Base-by-base conservation (phyloP, 2,888 invertebrate genomes). In the Leptodirus hochenwartii region DNA sequence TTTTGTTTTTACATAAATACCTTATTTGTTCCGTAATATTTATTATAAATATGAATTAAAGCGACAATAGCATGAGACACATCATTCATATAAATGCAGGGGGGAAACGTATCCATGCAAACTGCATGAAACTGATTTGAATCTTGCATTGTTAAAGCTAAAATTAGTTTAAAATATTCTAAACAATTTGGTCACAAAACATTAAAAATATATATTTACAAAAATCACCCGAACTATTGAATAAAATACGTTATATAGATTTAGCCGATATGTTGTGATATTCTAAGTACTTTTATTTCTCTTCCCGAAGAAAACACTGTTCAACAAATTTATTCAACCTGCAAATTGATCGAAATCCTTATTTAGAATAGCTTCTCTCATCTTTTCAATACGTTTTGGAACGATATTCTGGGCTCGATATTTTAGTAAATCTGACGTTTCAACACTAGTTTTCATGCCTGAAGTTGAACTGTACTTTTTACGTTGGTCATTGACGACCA, bases 111-210 rank as follows among this genome's bases (percentile, higher is more conserved):
- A 51, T 96, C 96, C 36, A 88, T 56, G 45, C 87, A 87, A 15
- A 87, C 64, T 0, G 93, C 90, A 62, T 98, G 98, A 46, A 98
- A 77, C 51, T 93, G 87, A 62, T 98, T 96, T 35, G 93, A 93
- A 46, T 98, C 98, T 54, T 74, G 75, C 84, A 99, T 99, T 0
- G 91, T 90, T 13, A 95, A 62, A 48, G n/a, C n/a, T n/a, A n/a
- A n/a, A n/a, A n/a, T n/a, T n/a, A n/a, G n/a, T n/a, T n/a, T n/a
- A n/a, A n/a, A n/a, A n/a, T n/a, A n/a, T n/a, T n/a, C n/a, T n/a
- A n/a, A n/a, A n/a, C n/a, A n/a, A n/a, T n/a, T n/a, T n/a, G n/a
- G n/a, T n/a, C n/a, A n/a, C n/a, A n/a, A n/a, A n/a, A n/a, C n/a
- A n/a, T n/a, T n/a, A n/a, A n/a, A n/a, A n/a, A n/a, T n/a, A n/a